Evolutionary conservation across 2,113 vertebrate genomes (phyloP).

Genomic region (Proteles cristata): DNA sequence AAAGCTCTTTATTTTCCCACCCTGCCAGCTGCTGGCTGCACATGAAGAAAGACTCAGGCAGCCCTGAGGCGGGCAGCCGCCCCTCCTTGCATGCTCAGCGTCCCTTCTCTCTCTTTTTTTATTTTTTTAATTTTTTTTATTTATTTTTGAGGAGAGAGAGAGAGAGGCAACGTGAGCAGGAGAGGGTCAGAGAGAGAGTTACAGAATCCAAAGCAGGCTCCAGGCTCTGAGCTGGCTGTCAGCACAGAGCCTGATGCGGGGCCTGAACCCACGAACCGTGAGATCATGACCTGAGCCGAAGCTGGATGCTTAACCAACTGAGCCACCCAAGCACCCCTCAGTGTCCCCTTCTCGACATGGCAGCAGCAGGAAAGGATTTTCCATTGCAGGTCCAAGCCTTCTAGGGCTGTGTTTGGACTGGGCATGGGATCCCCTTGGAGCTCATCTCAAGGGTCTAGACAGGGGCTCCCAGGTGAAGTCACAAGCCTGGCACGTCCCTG

Average conservation of each 20-base stretch:
- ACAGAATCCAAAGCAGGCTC: too few relatives aligned
- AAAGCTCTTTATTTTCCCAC: not conserved
- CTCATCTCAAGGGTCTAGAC: not conserved
- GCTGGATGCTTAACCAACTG: too few relatives aligned
- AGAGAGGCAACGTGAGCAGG: too few relatives aligned
- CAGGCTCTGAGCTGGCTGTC: too few relatives aligned
- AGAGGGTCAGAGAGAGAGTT: too few relatives aligned
- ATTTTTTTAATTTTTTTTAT: too few relatives aligned
- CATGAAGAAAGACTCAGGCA: accelerated
- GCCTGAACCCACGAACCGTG: too few relatives aligned
- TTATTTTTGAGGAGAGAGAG: too few relatives aligned
- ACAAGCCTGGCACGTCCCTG: not conserved
- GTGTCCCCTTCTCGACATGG: accelerated
- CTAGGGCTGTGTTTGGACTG: too few relatives aligned
- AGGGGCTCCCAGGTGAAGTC: not conserved
- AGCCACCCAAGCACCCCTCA: too few relatives aligned
- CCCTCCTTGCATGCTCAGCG: not conserved
- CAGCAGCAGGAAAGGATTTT: not conserved
- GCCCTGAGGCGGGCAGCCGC: not conserved
- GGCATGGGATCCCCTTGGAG: not conserved
- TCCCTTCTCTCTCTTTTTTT: not conserved
- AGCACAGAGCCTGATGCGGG: too few relatives aligned
- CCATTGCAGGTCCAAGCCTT: accelerated
- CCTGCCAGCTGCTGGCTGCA: not conserved
- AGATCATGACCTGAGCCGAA: too few relatives aligned